These are phyloP conservation scores for Platichthys stellatus DNA, from an alignment of 2,113 vertebrate species.

Conservation along the genomic window DNA sequence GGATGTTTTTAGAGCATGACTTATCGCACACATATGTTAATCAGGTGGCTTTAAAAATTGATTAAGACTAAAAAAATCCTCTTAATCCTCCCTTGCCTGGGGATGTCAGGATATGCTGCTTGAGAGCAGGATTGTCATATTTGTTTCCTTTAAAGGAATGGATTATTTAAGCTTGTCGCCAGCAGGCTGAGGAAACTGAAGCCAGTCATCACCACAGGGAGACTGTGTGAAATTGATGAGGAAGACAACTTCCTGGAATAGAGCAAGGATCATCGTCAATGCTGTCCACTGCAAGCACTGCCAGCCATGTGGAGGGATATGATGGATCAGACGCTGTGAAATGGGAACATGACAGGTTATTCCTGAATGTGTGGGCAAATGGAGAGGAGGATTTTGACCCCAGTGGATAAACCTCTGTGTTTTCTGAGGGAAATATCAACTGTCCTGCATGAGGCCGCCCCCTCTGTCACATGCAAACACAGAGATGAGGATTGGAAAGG, in stretches of 20 bases:
- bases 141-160: slow-evolving; percentile 26
- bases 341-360: background rate
- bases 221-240: slow-evolving; percentile 36
- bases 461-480: background rate
- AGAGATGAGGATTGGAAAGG: background rate
- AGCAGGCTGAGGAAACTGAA: slow-evolving; percentile 16
- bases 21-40: slow-evolving; percentile 20
- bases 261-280: slow-evolving; percentile 18
- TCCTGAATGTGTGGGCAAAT: background rate
- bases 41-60: slow-evolving; percentile 20
- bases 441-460: background rate
- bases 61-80: slow-evolving; percentile 11
- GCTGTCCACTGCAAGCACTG: slow-evolving; percentile 10
- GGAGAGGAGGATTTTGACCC: background rate
- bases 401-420: background rate
- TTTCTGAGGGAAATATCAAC: background rate
- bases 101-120: slow-evolving; percentile 12
- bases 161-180: slow-evolving; percentile 18
- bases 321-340: background rate
- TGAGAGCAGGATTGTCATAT: slow-evolving; percentile 4
- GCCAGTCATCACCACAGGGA: slow-evolving; percentile 36
- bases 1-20: slow-evolving; percentile 21
- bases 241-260: slow-evolving; percentile 38
- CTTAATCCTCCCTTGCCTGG: slow-evolving; percentile 7
- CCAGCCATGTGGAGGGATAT: slow-evolving; percentile 13